Base-by-base conservation (phyloP, 1,140 invertebrate species). In the Anastrepha ludens region DNA sequence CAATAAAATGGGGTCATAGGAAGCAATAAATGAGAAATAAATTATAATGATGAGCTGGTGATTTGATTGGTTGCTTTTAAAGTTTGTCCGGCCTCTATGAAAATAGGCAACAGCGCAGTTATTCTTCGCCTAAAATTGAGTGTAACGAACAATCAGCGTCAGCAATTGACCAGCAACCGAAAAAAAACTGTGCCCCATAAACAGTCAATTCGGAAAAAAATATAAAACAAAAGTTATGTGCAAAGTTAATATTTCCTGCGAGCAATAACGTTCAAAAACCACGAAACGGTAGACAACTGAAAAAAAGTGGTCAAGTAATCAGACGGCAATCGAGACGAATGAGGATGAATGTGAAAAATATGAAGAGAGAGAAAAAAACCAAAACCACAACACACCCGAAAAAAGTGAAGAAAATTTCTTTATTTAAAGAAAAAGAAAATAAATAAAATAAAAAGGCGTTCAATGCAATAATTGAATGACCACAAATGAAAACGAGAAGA, bases 221-320 rank as follows among this genome's bases (percentile, higher is more conserved):
- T 29, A 29, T 29, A 3, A 64, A 4, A 64, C n/a, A n/a, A 3
- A 29, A 3, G 6, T 64, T 29, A 20, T 64, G 62, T 20, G 9
- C 1, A 20, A 64, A 29, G 17, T 64, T n/a, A 64, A 64, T 20
- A 64, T 64, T 64, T 20, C n/a, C 62, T 20, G 62, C 62, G 17
- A 64, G 20, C 62, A 64, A 64, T 64, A 20, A n/a, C n/a, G 62
- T 64, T 64, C 20, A 64, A 64, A 29, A 64, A 64, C 62, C 62
- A 64, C 62, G 20, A 64, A 64, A 64, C 9, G 62, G 62, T 20
- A 64, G 20, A 64, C 20, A 64, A 20, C n/a, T 20, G n/a, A 20
- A 17, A 2, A 2, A 5, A 62, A 29, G 20, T 62, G 20, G 60
- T 62, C 60, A 64, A 64, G 62, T 20, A 64, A 64, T 64, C 62